Evolutionary conservation across 2,888 invertebrate species (phyloP).

Genomic region (Zonitis immaculata): DNA sequence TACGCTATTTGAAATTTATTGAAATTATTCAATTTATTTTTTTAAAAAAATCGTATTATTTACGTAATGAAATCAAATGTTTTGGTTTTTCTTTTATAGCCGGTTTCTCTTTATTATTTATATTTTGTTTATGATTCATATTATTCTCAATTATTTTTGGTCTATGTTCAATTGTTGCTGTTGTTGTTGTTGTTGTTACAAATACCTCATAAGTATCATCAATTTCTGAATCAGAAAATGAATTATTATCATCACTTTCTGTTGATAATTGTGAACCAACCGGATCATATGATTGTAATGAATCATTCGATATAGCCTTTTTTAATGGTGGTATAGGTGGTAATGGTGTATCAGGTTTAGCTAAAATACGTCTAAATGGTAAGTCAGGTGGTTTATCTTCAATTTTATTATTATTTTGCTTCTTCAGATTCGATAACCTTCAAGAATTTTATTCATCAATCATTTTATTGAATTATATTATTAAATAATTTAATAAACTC

Average conservation of each 20-base stretch:
- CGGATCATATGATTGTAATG: slow-evolving; percentile 3
- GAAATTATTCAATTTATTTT: neutral
- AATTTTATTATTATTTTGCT: neutral
- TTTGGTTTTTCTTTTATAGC: slow-evolving; percentile 1
- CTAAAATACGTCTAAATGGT: neutral
- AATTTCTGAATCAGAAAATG: slow-evolving; percentile 10
- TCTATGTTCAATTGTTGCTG: neutral
- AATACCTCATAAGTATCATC: slow-evolving; percentile 14
- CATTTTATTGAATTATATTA: too few relatives aligned
- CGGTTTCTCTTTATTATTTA: neutral
- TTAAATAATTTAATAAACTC: neutral
- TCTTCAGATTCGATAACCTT: neutral
- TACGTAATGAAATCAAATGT: neutral
- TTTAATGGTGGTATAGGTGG: slow-evolving; percentile 10
- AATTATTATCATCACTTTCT: slow-evolving; percentile 3
- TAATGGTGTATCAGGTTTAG: slow-evolving; percentile 1
- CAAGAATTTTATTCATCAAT: too few relatives aligned
- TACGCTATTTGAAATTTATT: neutral
- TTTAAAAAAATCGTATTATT: neutral
- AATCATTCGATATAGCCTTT: neutral
- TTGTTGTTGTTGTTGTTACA: neutral
- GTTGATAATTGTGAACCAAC: neutral
- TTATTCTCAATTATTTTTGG: neutral
- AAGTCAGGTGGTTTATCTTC: slow-evolving; percentile 9
- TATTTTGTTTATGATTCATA: neutral